These are phyloP conservation scores for Catocala nupta DNA, from an alignment of 2,888 invertebrate species.

Conservation along the genomic window DNA sequence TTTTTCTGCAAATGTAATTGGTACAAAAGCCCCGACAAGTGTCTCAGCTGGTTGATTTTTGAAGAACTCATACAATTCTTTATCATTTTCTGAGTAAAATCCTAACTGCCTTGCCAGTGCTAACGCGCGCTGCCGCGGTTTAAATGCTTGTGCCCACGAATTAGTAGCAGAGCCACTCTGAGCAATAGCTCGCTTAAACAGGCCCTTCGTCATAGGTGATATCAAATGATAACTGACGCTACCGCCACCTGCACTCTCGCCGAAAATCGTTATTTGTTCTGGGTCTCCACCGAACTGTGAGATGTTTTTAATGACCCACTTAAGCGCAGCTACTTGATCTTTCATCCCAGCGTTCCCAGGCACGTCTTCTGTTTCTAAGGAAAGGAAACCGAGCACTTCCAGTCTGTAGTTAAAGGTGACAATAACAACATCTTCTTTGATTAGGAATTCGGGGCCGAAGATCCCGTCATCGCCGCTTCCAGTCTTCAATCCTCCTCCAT, in stretches of 20 bases:
- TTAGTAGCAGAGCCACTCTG: conserved; percentile 89
- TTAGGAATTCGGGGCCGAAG: conserved; percentile 53
- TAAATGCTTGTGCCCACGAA: conserved; percentile 78
- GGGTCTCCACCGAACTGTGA: conserved; percentile 52
- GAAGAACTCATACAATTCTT: conserved; percentile 51
- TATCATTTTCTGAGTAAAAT: conserved; percentile 46
- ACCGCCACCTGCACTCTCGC: conserved; percentile 65
- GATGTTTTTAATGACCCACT: conserved; percentile 57
- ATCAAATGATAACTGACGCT: conserved; percentile 62
- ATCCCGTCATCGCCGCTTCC: conserved; percentile 50
- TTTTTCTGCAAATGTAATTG: conserved; percentile 28
- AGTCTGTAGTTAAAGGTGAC: conserved; percentile 51
- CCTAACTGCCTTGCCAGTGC: conserved; percentile 52
- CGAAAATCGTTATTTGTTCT: conserved; percentile 54
- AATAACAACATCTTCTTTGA: conserved; percentile 49
- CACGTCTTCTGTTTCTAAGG: conserved; percentile 51
- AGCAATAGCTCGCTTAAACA: conserved; percentile 82
- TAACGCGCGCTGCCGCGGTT: conserved; percentile 78
- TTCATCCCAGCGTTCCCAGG: conserved; percentile 61
- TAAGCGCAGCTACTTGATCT: conserved; percentile 54
- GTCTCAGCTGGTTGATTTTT: conserved; percentile 43
- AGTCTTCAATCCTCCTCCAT: conserved; percentile 45
- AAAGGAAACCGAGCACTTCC: conserved; percentile 52
- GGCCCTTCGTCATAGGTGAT: conserved; percentile 69
- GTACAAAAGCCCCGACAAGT: conserved; percentile 24